Conservation (phyloP, 1,140 invertebrate species). For the Drosophila neocordata region DNA sequence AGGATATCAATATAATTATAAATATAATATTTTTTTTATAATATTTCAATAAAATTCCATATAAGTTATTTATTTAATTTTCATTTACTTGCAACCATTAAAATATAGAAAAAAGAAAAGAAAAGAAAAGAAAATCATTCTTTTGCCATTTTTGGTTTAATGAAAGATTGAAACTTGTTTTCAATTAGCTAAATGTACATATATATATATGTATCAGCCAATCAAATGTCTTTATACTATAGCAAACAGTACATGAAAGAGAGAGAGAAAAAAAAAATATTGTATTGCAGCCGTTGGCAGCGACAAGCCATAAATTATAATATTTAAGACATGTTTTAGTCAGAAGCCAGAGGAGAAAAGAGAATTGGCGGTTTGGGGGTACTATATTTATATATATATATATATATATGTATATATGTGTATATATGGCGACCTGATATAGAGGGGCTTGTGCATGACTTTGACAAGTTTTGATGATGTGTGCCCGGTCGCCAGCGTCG, state of each 20-base stretch:
- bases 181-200: too few relatives aligned
- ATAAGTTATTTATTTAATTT: background rate
- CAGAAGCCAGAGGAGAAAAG: constrained; percentile 14
- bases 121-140: constrained; percentile 14
- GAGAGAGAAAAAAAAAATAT: constrained; percentile 13
- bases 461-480: constrained; percentile 76
- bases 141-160: background rate
- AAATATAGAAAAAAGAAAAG: constrained; percentile 16
- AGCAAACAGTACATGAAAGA: constrained; percentile 34
- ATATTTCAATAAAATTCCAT: background rate
- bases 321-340: constrained; percentile 72
- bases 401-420: constrained; percentile 8
- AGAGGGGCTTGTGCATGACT: constrained; percentile 45
- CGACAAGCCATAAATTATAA: constrained; percentile 74
- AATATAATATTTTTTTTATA: background rate
- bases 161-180: background rate
- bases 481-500: constrained; percentile 34
- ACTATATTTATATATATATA: background rate
- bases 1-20: too few relatives aligned
- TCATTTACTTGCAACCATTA: constrained; percentile 22
- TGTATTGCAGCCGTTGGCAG: constrained; percentile 27
- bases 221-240: background rate
- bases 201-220: background rate
- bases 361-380: background rate
- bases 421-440: background rate